A percentile compares a stretch with the other conserved stretches of the same genome.
Evolutionary conservation across 2,888 invertebrate genomes (phyloP).

Genomic region (Allacma fusca): DNA sequence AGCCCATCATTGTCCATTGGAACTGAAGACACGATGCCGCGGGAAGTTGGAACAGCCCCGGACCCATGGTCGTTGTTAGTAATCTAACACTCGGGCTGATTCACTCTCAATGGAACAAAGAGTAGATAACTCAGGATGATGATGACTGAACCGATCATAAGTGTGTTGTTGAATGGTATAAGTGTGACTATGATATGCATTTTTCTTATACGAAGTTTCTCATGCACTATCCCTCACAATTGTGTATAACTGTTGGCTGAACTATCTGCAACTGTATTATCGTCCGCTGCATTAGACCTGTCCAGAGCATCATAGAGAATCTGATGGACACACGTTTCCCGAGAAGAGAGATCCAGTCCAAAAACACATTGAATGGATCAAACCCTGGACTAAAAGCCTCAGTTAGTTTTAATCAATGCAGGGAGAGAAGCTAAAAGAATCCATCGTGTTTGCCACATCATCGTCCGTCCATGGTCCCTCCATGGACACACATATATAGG

Average conservation of each 20-base stretch:
- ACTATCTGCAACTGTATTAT: too few relatives aligned
- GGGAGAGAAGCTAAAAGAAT: constrained; percentile 28
- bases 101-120: constrained; percentile 29
- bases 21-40: neutral
- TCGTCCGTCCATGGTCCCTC: constrained; percentile 22
- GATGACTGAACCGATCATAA: constrained; percentile 38
- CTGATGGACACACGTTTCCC: neutral
- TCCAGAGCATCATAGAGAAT: neutral
- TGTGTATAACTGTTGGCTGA: too few relatives aligned
- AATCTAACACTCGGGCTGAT: constrained; percentile 45
- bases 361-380: neutral
- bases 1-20: neutral
- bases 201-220: too few relatives aligned
- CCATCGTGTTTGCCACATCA: constrained; percentile 35
- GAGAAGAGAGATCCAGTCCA: too few relatives aligned
- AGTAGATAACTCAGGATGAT: constrained; percentile 6
- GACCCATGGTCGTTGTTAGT: constrained; percentile 35
- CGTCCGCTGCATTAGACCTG: too few relatives aligned
- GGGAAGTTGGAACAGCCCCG: neutral
- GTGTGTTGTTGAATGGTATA: constrained; percentile 27
- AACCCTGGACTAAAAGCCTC: constrained; percentile 27
- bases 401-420: constrained; percentile 39
- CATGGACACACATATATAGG: neutral
- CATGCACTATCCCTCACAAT: too few relatives aligned
- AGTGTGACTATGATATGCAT: neutral